Evolutionary conservation across 2,113 vertebrate genomes (phyloP).

Genomic region (Tetrax tetrax): DNA sequence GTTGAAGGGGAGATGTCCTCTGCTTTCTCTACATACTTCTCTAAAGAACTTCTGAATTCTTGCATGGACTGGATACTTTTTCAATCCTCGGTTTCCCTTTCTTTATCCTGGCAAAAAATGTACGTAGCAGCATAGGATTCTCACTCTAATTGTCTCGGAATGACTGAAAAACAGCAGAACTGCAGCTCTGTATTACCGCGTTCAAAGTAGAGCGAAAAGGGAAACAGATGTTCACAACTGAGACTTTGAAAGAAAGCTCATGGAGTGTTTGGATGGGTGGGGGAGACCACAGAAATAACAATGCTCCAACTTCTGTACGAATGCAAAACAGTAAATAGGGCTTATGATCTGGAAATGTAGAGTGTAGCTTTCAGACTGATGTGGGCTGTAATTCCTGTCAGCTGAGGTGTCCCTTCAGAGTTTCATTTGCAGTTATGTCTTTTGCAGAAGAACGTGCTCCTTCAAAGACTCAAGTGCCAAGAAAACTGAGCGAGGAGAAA

Average conservation of each 20-base stretch:
- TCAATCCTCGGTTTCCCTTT: not conserved
- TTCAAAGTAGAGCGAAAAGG: slow-evolving; percentile 17
- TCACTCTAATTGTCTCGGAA: not conserved
- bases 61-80: not conserved
- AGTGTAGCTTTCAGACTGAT: not conserved
- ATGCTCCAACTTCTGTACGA: not conserved
- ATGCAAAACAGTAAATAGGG: slow-evolving; percentile 10
- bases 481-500: slow-evolving; percentile 19
- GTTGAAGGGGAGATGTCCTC: not conserved
- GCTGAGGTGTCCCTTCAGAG: not conserved
- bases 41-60: not conserved
- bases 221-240: slow-evolving; percentile 41
- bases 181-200: not conserved
- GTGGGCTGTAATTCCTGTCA: not conserved
- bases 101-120: not conserved
- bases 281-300: slow-evolving; percentile 38
- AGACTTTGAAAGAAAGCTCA: slow-evolving; percentile 15
- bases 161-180: slow-evolving; percentile 19
- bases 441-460: slow-evolving; percentile 67
- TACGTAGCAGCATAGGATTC: not conserved
- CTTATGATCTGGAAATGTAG: not conserved
- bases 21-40: not conserved
- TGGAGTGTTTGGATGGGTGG: not conserved
- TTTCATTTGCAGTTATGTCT: slow-evolving; percentile 31
- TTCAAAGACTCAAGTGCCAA: slow-evolving; percentile 18